phyloP scores from a whole-genome alignment of 2,113 vertebrate species.

The Serilophus lunatus region DNA sequence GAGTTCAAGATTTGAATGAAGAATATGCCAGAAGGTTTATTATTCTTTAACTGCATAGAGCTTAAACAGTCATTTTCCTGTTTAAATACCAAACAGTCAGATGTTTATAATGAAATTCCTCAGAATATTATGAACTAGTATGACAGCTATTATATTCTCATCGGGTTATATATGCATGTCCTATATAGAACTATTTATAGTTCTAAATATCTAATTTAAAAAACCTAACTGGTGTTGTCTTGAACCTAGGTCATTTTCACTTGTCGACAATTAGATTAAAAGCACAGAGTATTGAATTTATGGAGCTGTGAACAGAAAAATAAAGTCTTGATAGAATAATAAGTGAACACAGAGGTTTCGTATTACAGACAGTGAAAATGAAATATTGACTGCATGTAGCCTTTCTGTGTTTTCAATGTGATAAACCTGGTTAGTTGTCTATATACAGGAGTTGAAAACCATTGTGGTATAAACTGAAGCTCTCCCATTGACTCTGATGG shows the following conservation, averaged over 20 bases:
- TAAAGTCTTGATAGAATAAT: not conserved
- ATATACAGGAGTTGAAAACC: not conserved
- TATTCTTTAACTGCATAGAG: constrained; percentile 8
- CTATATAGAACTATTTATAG: not conserved
- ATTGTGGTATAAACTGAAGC: not conserved
- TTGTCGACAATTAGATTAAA: constrained; percentile 29
- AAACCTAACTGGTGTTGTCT: not conserved
- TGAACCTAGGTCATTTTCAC: constrained; percentile 8
- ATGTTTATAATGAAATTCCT: constrained; percentile 41
- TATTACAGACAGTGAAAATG: not conserved
- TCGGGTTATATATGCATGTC: not conserved
- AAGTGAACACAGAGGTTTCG: not conserved
- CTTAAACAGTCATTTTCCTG: constrained; percentile 1
- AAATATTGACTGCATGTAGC: not conserved
- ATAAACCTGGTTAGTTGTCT: not conserved
- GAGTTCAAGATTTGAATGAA: not conserved
- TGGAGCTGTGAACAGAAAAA: constrained; percentile 21
- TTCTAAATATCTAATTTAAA: constrained; percentile 1
- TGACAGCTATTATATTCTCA: not conserved
- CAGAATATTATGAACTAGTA: not conserved
- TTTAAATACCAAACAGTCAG: constrained; percentile 30
- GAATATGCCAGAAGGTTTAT: constrained; percentile 7
- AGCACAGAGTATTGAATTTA: not conserved
- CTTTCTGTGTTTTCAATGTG: not conserved
- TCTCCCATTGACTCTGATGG: not conserved